These are phyloP conservation scores for Lacerta viridis DNA, from an alignment of 2,797 vertebrate species.

Conservation along the genomic window DNA sequence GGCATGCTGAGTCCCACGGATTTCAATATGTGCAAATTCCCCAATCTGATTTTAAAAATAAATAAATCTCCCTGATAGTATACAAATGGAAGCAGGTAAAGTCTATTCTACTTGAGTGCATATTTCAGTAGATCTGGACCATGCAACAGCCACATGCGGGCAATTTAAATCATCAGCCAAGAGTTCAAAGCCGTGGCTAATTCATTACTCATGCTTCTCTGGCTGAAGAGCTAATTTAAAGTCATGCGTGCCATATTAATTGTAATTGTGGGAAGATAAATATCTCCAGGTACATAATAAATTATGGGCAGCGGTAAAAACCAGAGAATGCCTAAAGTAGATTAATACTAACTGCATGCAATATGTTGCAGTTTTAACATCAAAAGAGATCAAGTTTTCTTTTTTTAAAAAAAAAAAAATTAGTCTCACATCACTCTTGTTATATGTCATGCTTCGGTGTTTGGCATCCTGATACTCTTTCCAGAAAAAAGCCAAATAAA, in stretches of 20 bases:
- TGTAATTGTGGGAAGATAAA: slow-evolving; percentile 84
- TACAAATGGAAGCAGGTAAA: slow-evolving; percentile 44
- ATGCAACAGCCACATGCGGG: slow-evolving; percentile 67
- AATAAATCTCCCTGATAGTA: not conserved
- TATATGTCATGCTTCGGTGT: slow-evolving; percentile 62
- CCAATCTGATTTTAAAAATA: not conserved
- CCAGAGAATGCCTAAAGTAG: slow-evolving; percentile 79
- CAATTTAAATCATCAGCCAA: slow-evolving; percentile 80
- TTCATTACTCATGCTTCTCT: slow-evolving; percentile 82
- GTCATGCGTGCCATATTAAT: slow-evolving; percentile 80
- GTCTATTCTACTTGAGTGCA: slow-evolving; percentile 63
- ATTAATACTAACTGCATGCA: slow-evolving; percentile 80
- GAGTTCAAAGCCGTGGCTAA: slow-evolving; percentile 78
- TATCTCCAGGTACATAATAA: slow-evolving; percentile 81
- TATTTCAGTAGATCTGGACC: slow-evolving; percentile 70
- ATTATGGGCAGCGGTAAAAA: slow-evolving; percentile 82
- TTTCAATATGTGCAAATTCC: slow-evolving; percentile 34
- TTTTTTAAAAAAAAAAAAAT: slow-evolving; percentile 66
- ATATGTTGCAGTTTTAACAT: slow-evolving; percentile 80
- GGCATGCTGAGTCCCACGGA: not conserved
- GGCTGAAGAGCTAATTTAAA: slow-evolving; percentile 82
- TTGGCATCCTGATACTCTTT: slow-evolving; percentile 35
- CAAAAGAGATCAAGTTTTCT: slow-evolving; percentile 77
- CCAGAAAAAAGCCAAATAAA: slow-evolving; percentile 52
- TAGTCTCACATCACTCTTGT: slow-evolving; percentile 74